Percentiles rank a stretch among this genome's conserved stretches.
Evolutionary conservation across 2,113 vertebrate species (phyloP).

Genomic region (Sprattus sprattus): DNA sequence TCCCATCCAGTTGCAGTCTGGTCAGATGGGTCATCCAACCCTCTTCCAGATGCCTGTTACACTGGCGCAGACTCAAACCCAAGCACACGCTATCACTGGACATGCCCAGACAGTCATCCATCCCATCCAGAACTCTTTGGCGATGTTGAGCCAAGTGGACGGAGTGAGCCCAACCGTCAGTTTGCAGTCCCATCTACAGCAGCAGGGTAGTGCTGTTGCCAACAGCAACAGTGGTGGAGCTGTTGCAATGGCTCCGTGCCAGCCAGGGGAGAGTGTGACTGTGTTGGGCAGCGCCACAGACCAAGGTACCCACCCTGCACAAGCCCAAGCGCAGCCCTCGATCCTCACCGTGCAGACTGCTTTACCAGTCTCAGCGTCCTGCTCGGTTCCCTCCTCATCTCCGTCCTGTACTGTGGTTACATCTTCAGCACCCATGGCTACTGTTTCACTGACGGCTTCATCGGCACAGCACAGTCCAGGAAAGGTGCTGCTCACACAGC

Average conservation of each 20-base stretch:
- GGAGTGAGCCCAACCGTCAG: slow-evolving; percentile 78
- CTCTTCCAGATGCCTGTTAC: slow-evolving; percentile 95
- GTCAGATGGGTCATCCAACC: slow-evolving; percentile 82
- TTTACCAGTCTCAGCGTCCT: slow-evolving; percentile 54
- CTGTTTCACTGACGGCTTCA: slow-evolving; percentile 65
- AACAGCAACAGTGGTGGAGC: slow-evolving; percentile 62
- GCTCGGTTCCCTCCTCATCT: slow-evolving; percentile 62
- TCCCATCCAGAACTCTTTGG: slow-evolving; percentile 82
- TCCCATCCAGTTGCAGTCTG: slow-evolving; percentile 83
- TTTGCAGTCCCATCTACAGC: slow-evolving; percentile 74
- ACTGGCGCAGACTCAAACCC: slow-evolving; percentile 78
- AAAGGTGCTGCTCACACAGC: slow-evolving; percentile 84
- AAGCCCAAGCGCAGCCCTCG: slow-evolving; percentile 64
- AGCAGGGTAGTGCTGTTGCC: slow-evolving; percentile 66
- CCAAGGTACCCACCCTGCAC: slow-evolving; percentile 62
- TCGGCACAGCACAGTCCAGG: slow-evolving; percentile 84
- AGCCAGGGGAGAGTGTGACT: slow-evolving; percentile 66
- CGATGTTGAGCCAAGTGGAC: slow-evolving; percentile 84
- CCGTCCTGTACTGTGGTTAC: slow-evolving; percentile 69
- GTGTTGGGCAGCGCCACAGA: slow-evolving; percentile 69
- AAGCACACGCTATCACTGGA: slow-evolving; percentile 71
- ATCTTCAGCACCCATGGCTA: slow-evolving; percentile 64
- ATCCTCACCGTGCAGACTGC: slow-evolving; percentile 75
- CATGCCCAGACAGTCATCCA: slow-evolving; percentile 84
- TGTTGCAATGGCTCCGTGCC: slow-evolving; percentile 63